These are phyloP conservation scores for Ambastaia sidthimunki DNA, from an alignment of 2,797 vertebrate genomes.

Conservation along the genomic window DNA sequence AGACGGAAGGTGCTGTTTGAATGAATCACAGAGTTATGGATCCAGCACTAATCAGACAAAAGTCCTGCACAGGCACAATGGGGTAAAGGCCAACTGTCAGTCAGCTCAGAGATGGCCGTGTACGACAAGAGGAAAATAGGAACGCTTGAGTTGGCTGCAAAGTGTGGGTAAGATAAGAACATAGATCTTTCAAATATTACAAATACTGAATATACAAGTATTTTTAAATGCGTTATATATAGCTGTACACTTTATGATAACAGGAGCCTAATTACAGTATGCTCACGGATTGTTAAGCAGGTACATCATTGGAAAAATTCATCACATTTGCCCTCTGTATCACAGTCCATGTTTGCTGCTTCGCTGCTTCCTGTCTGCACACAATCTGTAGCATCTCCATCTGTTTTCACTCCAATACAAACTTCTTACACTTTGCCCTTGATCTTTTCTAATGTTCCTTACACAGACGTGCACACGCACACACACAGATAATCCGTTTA, in stretches of 20 bases:
- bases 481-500: constrained; percentile 35
- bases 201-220: neutral
- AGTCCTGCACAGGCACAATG: constrained; percentile 19
- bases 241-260: neutral
- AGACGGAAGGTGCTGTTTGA: constrained; percentile 4
- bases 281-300: neutral
- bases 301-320: neutral
- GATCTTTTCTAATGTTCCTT: constrained; percentile 38
- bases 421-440: constrained; percentile 36
- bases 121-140: constrained; percentile 1
- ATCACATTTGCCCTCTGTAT: neutral
- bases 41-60: constrained; percentile 28
- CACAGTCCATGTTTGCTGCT: neutral
- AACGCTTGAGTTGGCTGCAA: neutral
- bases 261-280: neutral
- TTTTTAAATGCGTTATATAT: neutral
- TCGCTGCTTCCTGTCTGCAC: neutral
- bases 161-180: neutral
- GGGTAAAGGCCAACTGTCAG: constrained; percentile 34
- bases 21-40: constrained; percentile 15
- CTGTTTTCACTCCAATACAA: constrained; percentile 32
- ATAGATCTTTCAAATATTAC: neutral
- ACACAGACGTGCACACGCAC: constrained; percentile 30
- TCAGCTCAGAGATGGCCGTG: constrained; percentile 19
- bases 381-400: constrained; percentile 38